phyloP scores from a whole-genome alignment of 2,888 invertebrate species.

The Megaustenia siamemsis region DNA sequence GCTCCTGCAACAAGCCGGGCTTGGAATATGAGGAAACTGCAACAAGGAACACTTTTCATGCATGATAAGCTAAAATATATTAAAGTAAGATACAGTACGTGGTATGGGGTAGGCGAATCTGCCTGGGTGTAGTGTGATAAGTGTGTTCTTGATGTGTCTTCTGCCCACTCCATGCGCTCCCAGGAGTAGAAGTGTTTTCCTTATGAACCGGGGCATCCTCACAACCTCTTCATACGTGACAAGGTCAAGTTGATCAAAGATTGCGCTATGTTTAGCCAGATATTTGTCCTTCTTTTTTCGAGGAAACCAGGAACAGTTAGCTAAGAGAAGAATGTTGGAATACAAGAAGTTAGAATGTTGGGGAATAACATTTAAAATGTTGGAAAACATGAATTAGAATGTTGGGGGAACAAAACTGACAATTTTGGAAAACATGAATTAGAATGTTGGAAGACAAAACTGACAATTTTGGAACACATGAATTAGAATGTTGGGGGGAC shows the following conservation, averaged over 20 bases:
- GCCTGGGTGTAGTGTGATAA: conserved; percentile 97
- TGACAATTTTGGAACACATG: too few relatives aligned
- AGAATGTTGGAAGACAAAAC: too few relatives aligned
- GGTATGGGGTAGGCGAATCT: conserved; percentile 99
- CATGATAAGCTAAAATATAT: too few relatives aligned
- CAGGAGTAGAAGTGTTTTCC: conserved; percentile 83
- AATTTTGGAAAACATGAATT: too few relatives aligned
- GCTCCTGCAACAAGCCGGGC: too few relatives aligned
- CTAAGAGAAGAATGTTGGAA: conserved; percentile 82
- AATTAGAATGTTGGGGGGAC: too few relatives aligned
- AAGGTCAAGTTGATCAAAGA: conserved; percentile 96
- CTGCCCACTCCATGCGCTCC: conserved; percentile 98
- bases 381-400: too few relatives aligned
- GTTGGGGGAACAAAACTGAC: too few relatives aligned
- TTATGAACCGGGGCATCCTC: conserved; percentile 87
- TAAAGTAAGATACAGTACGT: too few relatives aligned
- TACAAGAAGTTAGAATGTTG: not conserved
- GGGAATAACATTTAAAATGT: too few relatives aligned
- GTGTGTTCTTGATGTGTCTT: conserved; percentile 98
- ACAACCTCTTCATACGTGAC: conserved; percentile 99
- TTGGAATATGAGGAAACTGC: too few relatives aligned
- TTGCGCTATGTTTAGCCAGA: conserved; percentile 98
- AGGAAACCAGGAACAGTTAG: conserved; percentile 99
- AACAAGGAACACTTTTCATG: too few relatives aligned
- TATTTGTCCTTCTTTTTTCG: conserved; percentile 97